phyloP scores from a whole-genome alignment of 2,113 vertebrate species.

The Odontophorus gujanensis region DNA sequence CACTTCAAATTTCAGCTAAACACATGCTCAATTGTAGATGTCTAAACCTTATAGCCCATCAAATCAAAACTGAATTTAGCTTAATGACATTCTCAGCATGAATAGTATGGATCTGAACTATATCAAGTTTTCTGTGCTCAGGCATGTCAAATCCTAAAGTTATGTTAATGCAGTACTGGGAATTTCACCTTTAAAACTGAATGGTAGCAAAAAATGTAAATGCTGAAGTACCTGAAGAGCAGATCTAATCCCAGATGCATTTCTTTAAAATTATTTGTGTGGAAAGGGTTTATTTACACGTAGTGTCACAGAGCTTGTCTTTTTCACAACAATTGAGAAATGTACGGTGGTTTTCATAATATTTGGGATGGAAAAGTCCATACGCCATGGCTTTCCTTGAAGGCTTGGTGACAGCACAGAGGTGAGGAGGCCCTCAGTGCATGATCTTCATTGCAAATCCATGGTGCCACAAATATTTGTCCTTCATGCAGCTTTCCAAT shows the following conservation, averaged over 20 bases:
- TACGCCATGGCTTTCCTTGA: neutral
- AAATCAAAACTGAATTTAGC: conserved; percentile 1
- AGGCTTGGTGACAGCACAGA: neutral
- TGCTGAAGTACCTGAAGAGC: neutral
- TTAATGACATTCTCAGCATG: neutral
- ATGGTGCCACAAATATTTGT: neutral
- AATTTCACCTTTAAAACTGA: neutral
- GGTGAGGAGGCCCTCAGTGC: neutral
- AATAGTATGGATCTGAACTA: neutral
- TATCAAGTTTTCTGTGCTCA: neutral
- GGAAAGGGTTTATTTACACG: neutral
- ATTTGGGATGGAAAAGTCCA: neutral
- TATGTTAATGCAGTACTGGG: neutral
- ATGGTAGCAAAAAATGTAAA: neutral
- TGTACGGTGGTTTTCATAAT: neutral
- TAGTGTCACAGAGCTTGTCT: neutral
- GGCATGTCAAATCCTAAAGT: neutral
- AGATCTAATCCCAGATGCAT: neutral
- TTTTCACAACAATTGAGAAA: neutral
- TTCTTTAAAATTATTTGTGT: neutral
- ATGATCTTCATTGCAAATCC: neutral
- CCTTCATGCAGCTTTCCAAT: neutral
- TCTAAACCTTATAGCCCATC: neutral
- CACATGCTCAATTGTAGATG: neutral
- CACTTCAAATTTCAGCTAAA: neutral